A percentile compares a stretch with the other conserved stretches of the same genome.
Evolutionary conservation across 1,140 invertebrate species (phyloP).

Genomic region (Pogonomyrmex barbatus): DNA sequence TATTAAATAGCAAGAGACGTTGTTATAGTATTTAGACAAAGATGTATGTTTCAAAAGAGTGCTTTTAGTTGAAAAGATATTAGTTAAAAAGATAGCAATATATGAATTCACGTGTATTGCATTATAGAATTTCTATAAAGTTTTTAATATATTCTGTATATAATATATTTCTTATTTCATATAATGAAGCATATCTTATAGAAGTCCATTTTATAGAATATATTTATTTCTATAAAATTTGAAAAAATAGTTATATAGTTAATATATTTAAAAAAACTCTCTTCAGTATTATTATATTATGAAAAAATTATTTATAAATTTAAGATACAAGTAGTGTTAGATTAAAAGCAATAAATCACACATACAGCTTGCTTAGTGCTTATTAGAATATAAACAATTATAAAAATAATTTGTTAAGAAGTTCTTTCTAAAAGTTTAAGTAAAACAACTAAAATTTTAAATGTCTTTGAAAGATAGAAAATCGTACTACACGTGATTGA

Average conservation of each 20-base stretch:
- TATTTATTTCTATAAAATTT: slow-evolving; percentile 33
- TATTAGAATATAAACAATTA: slow-evolving; percentile 24
- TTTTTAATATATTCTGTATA: slow-evolving; percentile 27
- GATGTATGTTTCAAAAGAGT: slow-evolving; percentile 44
- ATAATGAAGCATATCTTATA: neutral
- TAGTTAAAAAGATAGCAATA: too few relatives aligned
- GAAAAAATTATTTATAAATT: neutral
- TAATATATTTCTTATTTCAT: slow-evolving; percentile 16
- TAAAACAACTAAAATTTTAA: slow-evolving; percentile 4
- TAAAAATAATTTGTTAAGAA: slow-evolving; percentile 16
- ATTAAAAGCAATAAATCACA: slow-evolving; percentile 19
- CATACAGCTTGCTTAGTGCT: slow-evolving; percentile 20
- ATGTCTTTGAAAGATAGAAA: neutral
- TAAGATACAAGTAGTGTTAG: slow-evolving; percentile 47
- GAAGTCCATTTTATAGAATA: slow-evolving; percentile 6
- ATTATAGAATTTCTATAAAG: slow-evolving; percentile 9
- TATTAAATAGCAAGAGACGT: slow-evolving; percentile 38
- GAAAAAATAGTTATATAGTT: neutral
- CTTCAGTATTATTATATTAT: slow-evolving; percentile 5
- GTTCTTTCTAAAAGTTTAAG: neutral
- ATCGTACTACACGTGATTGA: slow-evolving; percentile 44
- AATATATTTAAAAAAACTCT: slow-evolving; percentile 9
- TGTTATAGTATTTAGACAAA: slow-evolving; percentile 45
- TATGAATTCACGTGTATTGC: slow-evolving; percentile 50
- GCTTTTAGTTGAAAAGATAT: slow-evolving; percentile 55